These are phyloP conservation scores for Tetragnatha montana DNA, from an alignment of 2,888 invertebrate genomes.

Conservation along the genomic window DNA sequence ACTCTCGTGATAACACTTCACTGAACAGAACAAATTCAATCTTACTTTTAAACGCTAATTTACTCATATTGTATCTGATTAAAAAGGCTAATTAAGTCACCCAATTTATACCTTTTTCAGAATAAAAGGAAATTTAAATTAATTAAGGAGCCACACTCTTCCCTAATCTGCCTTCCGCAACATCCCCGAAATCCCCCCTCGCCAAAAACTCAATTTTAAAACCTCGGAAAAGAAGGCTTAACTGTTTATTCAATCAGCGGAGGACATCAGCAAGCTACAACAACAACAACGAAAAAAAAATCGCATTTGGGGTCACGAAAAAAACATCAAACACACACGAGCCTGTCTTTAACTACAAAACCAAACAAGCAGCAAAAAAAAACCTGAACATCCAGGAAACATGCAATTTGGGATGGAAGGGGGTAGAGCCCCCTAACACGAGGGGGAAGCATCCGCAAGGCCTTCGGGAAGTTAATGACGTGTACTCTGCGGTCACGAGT, in stretches of 20 bases:
- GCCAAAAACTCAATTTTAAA: background rate
- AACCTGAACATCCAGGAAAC: slow-evolving; percentile 13
- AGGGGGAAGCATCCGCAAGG: background rate
- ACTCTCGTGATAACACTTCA: no score
- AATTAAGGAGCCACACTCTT: background rate
- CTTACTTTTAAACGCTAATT: no score
- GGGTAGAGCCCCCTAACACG: background rate
- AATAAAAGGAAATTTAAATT: background rate
- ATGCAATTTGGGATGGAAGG: slow-evolving; percentile 34
- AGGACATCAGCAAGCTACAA: background rate
- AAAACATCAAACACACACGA: slow-evolving; percentile 6
- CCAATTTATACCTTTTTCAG: no score
- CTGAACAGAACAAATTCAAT: no score
- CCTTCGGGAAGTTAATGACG: slow-evolving; percentile 56
- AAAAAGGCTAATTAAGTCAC: no score
- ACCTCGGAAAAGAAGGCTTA: background rate
- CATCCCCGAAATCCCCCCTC: background rate
- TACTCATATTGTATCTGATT: no score
- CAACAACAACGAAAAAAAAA: background rate
- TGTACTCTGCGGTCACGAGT: slow-evolving; percentile 49
- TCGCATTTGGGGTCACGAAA: background rate
- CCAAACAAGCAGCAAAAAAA: slow-evolving; percentile 5
- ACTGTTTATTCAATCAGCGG: slow-evolving; percentile 11
- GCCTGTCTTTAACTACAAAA: background rate
- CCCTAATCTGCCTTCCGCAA: background rate